Base-by-base conservation (phyloP, 2,113 vertebrate species). In the Lontra canadensis region DNA sequence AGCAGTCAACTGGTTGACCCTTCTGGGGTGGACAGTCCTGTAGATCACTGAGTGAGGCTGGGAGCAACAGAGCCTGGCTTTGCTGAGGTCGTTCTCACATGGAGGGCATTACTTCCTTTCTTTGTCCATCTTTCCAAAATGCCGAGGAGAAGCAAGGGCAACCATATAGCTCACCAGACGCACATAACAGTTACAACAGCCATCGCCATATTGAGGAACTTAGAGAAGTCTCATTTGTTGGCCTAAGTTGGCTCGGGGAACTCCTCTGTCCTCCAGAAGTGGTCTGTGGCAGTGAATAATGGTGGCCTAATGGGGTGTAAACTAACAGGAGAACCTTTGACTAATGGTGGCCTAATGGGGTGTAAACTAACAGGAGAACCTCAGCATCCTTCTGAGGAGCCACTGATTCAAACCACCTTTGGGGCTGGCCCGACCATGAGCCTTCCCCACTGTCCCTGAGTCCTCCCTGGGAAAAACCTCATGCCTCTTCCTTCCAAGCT, bases 41-140 rank as follows among this genome's bases (percentile, higher is more conserved):
- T n/a, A 49, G 69, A 84, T 26, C 20, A n/a, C 31, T 57, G 31
- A 59, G 18, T 47, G 74, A 81, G 39, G 29, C 63, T 93, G 79
- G 29, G 69, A 36, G 8, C 4, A 29, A 10, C 11, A 76, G 36
- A 86, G 4, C n/a, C 11, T 69, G 39, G n/a, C 7, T 61, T 84
- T 69, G 31, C 36, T 42, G 20, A 84, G n/a, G 34, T n/a, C 25
- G 0, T 63, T 11, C 74, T 36, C 34, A 31, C 67, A 25, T 42
- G 67, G 71, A 44, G n/a, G 52, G 12, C 6, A 91, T 20, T 69
- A 23, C 47, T 44, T 84, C 59, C 18, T 92, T 74, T 61, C 17
- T 71, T n/a, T 71, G 57, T 25, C 17, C 15, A 42, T 39, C 82
- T 87, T 94, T 91, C 76, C 86, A 23, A 57, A 80, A 90, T 73